A percentile compares a stretch with the other conserved stretches of the same genome.
Evolutionary conservation across 2,113 vertebrate genomes (phyloP).

Genomic region (Alexandromys fortis): DNA sequence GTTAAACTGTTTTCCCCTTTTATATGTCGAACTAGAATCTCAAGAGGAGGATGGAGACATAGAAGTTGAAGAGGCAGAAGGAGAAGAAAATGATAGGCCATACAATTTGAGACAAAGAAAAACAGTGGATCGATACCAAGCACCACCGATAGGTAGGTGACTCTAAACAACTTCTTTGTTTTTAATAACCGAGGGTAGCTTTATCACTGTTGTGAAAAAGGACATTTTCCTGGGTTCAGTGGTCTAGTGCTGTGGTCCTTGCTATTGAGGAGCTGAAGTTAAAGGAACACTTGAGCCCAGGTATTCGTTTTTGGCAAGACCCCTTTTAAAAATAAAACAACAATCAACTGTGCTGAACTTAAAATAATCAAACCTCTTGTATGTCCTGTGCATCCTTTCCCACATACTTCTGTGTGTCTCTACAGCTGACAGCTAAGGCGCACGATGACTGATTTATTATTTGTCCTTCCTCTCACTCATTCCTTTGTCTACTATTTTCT

Average conservation of each 20-base stretch:
- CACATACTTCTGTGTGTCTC: neutral
- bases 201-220: neutral
- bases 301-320: neutral
- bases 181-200: constrained; percentile 30
- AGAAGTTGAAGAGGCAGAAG: constrained; percentile 97
- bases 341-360: neutral
- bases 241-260: neutral
- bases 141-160: constrained; percentile 95
- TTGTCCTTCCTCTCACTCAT: neutral
- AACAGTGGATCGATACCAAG: constrained; percentile 98
- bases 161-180: neutral
- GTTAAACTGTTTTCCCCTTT: neutral
- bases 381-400: neutral
- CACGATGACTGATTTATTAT: neutral
- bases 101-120: constrained; percentile 99
- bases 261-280: neutral
- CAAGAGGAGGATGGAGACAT: constrained; percentile 97
- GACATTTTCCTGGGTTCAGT: neutral
- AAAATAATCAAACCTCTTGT: constrained; percentile 22
- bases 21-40: constrained; percentile 89
- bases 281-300: neutral
- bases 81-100: constrained; percentile 95
- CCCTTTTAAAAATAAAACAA: neutral
- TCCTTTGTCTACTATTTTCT: neutral
- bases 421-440: neutral